These are phyloP conservation scores for Teleiodes luculella DNA, from an alignment of 2,888 invertebrate species.

Conservation along the genomic window DNA sequence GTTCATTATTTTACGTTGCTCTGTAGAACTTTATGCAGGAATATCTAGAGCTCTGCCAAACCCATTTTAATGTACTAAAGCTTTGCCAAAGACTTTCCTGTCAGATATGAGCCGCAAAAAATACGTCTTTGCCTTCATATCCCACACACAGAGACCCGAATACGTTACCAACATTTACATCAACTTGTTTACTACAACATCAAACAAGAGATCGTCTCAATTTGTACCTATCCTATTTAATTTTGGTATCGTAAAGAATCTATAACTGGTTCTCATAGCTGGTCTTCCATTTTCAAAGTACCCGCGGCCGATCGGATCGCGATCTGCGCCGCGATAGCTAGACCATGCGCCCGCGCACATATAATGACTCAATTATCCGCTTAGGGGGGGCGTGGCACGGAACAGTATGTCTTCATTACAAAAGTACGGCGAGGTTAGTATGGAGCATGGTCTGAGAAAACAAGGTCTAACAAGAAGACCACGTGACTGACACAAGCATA, in stretches of 20 bases:
- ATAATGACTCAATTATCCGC: slow-evolving; percentile 79
- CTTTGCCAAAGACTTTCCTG: too few species aligned
- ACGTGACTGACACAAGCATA: too few species aligned
- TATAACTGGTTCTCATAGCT: slow-evolving; percentile 12
- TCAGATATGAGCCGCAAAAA: too few species aligned
- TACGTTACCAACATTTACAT: too few species aligned
- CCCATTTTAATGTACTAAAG: too few species aligned
- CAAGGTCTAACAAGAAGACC: too few species aligned
- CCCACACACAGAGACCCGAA: too few species aligned
- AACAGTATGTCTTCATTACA: slow-evolving; percentile 74
- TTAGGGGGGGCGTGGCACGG: slow-evolving; percentile 67
- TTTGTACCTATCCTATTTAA: slow-evolving; percentile 2
- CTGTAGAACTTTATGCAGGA: too few species aligned
- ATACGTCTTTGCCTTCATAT: too few species aligned
- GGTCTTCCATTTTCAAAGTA: slow-evolving; percentile 26
- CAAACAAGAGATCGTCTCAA: background rate
- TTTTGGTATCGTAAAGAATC: slow-evolving; percentile 11
- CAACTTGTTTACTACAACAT: too few species aligned
- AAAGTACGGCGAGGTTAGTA: slow-evolving; percentile 30
- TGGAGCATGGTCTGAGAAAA: slow-evolving; percentile 29
- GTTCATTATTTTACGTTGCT: too few species aligned
- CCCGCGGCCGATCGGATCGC: slow-evolving; percentile 52
- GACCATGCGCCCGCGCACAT: slow-evolving; percentile 63
- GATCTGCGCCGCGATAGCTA: slow-evolving; percentile 53
- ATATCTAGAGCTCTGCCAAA: too few species aligned